Base-by-base conservation (phyloP, 2,888 invertebrate species). In the Pheosia tremula region DNA sequence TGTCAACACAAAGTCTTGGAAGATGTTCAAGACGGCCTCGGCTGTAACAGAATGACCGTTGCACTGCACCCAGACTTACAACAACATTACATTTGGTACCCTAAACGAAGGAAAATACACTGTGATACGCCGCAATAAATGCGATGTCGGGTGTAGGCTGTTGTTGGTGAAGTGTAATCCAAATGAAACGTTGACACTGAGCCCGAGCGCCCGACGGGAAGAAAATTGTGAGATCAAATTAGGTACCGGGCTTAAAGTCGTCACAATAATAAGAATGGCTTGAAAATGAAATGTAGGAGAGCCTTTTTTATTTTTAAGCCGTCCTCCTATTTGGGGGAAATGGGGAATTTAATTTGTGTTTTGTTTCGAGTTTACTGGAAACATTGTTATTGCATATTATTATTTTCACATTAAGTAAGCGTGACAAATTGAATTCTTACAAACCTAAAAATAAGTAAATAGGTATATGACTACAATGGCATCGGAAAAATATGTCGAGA, bases 211-310 rank as follows among this genome's bases (percentile, higher is more conserved):
- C 71, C 80, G 80, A 72, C 77, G 82, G 79, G 80, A 83, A 86
- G 87, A 88, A 89, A 89, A 90, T 91, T 90, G 89, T 87, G 74
- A 87, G 89, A 90, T 90, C 86, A 88, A 90, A 90, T 90, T 90
- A 90, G 87, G 87, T 86, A 76, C 80, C 75, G 83, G 37, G 81
- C 85, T 83, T 87, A 82, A 82, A 86, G 80, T 85, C 83, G 74
- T 78, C 79, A 80, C 84, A 85, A 87, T 87, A 88, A 88, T 86
- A 87, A 84, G 82, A 86, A 87, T 80, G 72, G 79, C 79, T 82
- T 68, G 78, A 81, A 85, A 83, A 85, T 86, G 78, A 85, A 84
- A 82, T 77, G 80, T 81, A 73, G 67, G 69, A 72, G 62, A 67
- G 66, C 60, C 61, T 72, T 72, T 72, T 71, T 71, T 72, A 72